Evolutionary conservation across 2,113 vertebrate species (phyloP).

Genomic region (Menidia beryllina): DNA sequence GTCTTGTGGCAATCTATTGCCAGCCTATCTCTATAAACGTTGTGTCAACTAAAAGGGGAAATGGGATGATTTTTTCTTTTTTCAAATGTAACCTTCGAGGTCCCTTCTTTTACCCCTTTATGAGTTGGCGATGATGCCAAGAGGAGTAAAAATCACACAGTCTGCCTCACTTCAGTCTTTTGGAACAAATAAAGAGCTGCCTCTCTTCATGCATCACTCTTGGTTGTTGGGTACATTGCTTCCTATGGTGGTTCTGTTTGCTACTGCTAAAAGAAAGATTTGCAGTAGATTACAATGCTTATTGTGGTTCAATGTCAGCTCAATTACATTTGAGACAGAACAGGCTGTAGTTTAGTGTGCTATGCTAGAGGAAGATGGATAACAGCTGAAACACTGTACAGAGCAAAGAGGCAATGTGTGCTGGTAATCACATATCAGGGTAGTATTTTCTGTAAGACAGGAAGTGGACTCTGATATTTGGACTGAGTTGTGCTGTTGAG

Average conservation of each 20-base stretch:
- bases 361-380: background rate
- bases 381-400: background rate
- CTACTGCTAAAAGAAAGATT: background rate
- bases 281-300: background rate
- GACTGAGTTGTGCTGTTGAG: background rate
- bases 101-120: background rate
- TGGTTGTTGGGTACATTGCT: background rate
- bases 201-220: background rate
- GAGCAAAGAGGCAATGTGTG: background rate
- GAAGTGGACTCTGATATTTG: constrained; percentile 16
- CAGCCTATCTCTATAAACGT: constrained; percentile 53
- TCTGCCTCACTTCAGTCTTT: background rate
- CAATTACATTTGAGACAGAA: background rate
- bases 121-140: background rate
- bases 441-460: constrained; percentile 10
- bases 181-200: background rate
- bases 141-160: background rate
- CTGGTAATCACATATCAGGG: background rate
- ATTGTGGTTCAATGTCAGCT: background rate
- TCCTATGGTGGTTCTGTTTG: background rate
- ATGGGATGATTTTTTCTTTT: constrained; percentile 15
- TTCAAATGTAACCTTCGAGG: constrained; percentile 40
- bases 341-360: background rate
- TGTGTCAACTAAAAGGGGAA: constrained; percentile 38
- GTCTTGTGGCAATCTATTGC: constrained; percentile 57